Evolutionary conservation across 2,113 vertebrate genomes (phyloP).

Genomic region (Mus spicilegus): DNA sequence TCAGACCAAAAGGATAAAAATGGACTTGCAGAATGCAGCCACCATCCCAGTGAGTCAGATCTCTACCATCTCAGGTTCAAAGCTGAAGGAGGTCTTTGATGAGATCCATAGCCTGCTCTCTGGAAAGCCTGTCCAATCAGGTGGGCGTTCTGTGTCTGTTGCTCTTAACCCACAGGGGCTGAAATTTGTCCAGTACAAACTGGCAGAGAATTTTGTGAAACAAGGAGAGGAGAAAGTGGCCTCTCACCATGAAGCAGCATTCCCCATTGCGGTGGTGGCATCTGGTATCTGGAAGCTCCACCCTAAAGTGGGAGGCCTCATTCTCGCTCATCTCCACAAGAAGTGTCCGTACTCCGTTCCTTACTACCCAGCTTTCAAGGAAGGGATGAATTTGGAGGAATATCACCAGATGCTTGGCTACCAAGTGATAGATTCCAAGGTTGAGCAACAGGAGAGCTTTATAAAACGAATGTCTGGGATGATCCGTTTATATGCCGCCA

Average conservation of each 20-base stretch:
- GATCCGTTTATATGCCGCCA: slow-evolving; percentile 96
- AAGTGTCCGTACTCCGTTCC: slow-evolving; percentile 96
- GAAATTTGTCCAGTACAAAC: slow-evolving; percentile 93
- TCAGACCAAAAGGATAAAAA: slow-evolving; percentile 93
- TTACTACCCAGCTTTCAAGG: slow-evolving; percentile 92
- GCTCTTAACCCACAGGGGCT: slow-evolving; percentile 91
- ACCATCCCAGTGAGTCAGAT: slow-evolving; percentile 96
- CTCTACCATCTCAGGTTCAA: slow-evolving; percentile 92
- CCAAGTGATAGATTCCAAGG: slow-evolving; percentile 89
- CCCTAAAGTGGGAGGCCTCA: slow-evolving; percentile 93
- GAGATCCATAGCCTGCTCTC: slow-evolving; percentile 94
- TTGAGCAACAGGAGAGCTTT: slow-evolving; percentile 95
- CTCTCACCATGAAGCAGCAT: slow-evolving; percentile 93
- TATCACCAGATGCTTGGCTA: slow-evolving; percentile 95
- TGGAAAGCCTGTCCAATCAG: slow-evolving; percentile 88
- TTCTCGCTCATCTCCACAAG: slow-evolving; percentile 95
- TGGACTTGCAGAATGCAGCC: slow-evolving; percentile 95
- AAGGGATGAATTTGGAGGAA: slow-evolving; percentile 91
- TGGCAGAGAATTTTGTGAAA: slow-evolving; percentile 98
- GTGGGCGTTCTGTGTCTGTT: slow-evolving; percentile 86
- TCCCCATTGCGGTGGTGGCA: slow-evolving; percentile 95
- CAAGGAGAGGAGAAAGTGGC: slow-evolving; percentile 98
- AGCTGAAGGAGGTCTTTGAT: slow-evolving; percentile 93
- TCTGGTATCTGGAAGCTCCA: slow-evolving; percentile 95
- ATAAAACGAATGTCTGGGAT: slow-evolving; percentile 98